Evolutionary conservation across 1,140 invertebrate genomes (phyloP).

Genomic region (Lordiphosa clarofinis): DNA sequence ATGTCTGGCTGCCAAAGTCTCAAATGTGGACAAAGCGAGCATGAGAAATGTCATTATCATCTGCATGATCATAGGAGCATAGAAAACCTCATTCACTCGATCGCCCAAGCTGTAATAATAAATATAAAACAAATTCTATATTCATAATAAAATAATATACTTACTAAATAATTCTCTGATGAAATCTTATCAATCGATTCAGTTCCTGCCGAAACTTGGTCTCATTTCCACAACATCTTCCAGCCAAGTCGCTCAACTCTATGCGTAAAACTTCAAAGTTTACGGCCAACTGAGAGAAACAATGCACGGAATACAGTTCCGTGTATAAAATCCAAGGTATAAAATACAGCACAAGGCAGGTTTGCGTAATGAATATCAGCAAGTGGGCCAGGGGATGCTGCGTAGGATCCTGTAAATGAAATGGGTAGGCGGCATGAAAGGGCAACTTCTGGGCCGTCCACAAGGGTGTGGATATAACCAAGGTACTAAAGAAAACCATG

Average conservation of each 20-base stretch:
- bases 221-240: conserved; percentile 1
- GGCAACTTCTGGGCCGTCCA: conserved; percentile 34
- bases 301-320: conserved; percentile 15
- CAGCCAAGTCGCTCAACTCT: conserved; percentile 16
- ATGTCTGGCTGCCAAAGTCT: conserved; percentile 19
- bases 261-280: conserved; percentile 28
- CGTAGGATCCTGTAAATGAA: conserved; percentile 22
- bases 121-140: too few relatives aligned
- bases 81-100: conserved; percentile 40
- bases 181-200: conserved; percentile 3
- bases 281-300: conserved; percentile 29
- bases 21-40: conserved; percentile 40
- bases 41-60: conserved; percentile 33
- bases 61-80: conserved; percentile 30
- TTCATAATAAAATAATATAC: background rate
- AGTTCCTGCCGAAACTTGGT: conserved; percentile 9
- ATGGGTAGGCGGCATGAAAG: conserved; percentile 38
- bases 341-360: background rate
- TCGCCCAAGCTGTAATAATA: conserved; percentile 21
- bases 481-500: background rate
- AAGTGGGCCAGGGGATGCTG: conserved; percentile 13
- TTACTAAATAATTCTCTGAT: conserved; percentile 40
- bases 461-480: conserved; percentile 22
- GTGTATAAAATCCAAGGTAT: conserved; percentile 8
- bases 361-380: conserved; percentile 24